Evolutionary conservation across 2,888 invertebrate species (phyloP), one percentile per base, ranked within the genome.

Genomic region (Drosophila macrospina): DNA sequence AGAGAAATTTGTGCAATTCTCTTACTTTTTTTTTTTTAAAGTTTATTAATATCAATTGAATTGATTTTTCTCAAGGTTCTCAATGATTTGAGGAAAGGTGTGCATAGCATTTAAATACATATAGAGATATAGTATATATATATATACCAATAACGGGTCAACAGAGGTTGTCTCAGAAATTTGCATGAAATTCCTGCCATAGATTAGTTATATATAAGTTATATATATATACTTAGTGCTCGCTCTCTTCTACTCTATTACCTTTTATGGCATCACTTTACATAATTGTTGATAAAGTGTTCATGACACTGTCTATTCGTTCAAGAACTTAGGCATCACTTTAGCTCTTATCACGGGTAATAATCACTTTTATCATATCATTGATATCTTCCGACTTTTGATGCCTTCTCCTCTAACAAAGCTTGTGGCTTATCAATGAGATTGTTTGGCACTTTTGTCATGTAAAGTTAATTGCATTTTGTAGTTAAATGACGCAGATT

Each of bases 11-110:
- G 42, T 4, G 13, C 30, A 52, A 41, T 68, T 65, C 74, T 78
- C 65, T 73, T 65, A 55, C 52, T 16, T 60, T 48, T 34, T 65
- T 55, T 16, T 60, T 48, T 34, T 65, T 48, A 10, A 42, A 62
- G 54, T 76, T 85, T 74, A 86, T 86, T 82, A 78, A 87, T 67
- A 69, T 71, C 76, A 86, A 86, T 86, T 85, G 74, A 73, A 85
- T 85, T 78, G 87, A 86, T 86, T 85, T 74, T 74, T 48, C 70
- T 78, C 87, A 87, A 86, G 87, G 87, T 74, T 69, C 41, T 39
- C 37, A 45, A 74, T 73, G 72, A 76, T 71, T 57, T 54, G 36
- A 34, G 50, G 24, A 73, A 54, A 57, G 61, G 62, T 76, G 62
- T 48, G 50, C 42, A 69, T 51, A 57, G 36, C 30, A 30, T 61